Conservation (phyloP, 37 sponge, comb jelly and placozoan genomes). For the Beroe ovata region DNA sequence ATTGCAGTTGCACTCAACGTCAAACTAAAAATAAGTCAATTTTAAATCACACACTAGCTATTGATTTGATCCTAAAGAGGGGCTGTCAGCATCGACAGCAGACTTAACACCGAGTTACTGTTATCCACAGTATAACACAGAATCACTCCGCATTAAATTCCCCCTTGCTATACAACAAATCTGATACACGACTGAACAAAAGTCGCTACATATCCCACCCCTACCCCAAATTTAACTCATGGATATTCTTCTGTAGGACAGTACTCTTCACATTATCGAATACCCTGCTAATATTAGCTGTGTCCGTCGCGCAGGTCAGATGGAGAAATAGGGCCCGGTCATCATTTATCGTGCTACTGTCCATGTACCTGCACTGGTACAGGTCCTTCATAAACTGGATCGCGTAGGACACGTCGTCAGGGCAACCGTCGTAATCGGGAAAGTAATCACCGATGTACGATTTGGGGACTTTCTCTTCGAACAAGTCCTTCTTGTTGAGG, state of each 20-base stretch:
- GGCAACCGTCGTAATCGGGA: background rate
- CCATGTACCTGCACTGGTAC: background rate
- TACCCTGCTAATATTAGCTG: conserved; percentile 9
- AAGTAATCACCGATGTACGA: conserved; percentile 26
- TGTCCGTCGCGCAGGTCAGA: conserved; percentile 43
- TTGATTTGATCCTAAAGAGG: too few species aligned
- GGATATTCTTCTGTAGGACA: conserved; percentile 4
- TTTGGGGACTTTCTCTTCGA: conserved; percentile 14
- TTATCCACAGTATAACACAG: too few species aligned
- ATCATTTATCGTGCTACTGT: background rate
- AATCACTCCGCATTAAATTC: too few species aligned
- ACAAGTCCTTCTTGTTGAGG: conserved; percentile 54
- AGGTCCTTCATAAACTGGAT: background rate
- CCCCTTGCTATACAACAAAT: too few species aligned
- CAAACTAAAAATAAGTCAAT: too few species aligned
- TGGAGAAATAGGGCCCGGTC: conserved; percentile 13
- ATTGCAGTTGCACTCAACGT: too few species aligned
- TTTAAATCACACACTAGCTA: too few species aligned
- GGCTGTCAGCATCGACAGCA: too few species aligned
- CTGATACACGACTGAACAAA: too few species aligned
- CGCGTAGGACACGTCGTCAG: background rate
- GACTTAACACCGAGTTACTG: too few species aligned
- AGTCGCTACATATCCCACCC: too few species aligned
- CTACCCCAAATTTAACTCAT: conserved; percentile 19
- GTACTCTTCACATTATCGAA: conserved; percentile 34